These are phyloP conservation scores for Arrhamphus sclerolepis DNA, from an alignment of 2,797 vertebrate genomes.

Conservation along the genomic window DNA sequence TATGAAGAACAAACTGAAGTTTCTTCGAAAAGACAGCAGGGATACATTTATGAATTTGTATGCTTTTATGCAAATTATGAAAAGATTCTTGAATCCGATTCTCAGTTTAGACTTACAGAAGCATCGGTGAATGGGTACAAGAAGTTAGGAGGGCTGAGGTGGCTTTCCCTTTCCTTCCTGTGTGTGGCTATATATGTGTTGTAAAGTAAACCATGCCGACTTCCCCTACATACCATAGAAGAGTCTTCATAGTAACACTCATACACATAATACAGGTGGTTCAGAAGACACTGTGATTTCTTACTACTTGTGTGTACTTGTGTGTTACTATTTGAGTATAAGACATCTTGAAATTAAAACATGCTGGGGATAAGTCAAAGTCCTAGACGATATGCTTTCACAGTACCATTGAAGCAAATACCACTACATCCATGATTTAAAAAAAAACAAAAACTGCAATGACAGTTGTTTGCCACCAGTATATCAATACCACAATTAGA, in stretches of 20 bases:
- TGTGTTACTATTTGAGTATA: constrained; percentile 9
- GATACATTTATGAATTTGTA: background rate
- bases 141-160: constrained; percentile 25
- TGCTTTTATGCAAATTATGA: background rate
- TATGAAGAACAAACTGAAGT: constrained; percentile 1
- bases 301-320: constrained; percentile 19
- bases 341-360: constrained; percentile 21
- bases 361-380: background rate
- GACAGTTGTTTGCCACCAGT: constrained; percentile 32
- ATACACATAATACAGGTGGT: constrained; percentile 17
- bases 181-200: constrained; percentile 45
- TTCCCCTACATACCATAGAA: constrained; percentile 66
- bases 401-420: constrained; percentile 18
- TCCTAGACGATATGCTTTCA: constrained; percentile 13
- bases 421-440: constrained; percentile 17
- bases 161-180: constrained; percentile 53
- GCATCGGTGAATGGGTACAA: constrained; percentile 7
- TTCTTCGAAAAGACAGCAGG: constrained; percentile 3
- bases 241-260: constrained; percentile 44
- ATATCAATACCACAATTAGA: constrained; percentile 59
- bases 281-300: constrained; percentile 35
- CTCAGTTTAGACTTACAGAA: constrained; percentile 29
- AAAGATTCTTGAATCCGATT: background rate
- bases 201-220: constrained; percentile 77
- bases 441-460: constrained; percentile 19